Base-by-base conservation (phyloP, 2,888 invertebrate species). In the Troglohyphantes excavatus region DNA sequence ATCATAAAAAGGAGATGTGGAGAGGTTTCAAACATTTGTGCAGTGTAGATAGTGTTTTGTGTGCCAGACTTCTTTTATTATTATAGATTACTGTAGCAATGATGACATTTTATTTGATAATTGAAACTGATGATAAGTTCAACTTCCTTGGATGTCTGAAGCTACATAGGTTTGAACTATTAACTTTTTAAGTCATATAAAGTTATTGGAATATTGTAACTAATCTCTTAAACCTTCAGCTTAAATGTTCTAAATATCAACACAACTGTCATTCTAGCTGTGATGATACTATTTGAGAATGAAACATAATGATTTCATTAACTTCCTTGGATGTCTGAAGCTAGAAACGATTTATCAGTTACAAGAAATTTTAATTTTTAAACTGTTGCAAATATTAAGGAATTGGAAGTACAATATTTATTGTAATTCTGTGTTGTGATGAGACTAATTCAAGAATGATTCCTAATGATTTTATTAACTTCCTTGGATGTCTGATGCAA, bases 121-220 rank as follows among this genome's bases (percentile, higher is more conserved):
- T 68, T 29, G 33, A 6, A 39, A 2, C 6, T 19, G 39, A 75
- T 85, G 84, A 85, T 85, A 33, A 7, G 43, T 43, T 68, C 17
- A 93, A 92, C 92, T 91, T 93, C 93, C 93, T 93, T 93, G 93
- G 93, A 93, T 93, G 93, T 93, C 93, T 93, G 93, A 93, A 23
- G 68, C 53, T 7, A 2, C 7, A 26, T 33, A 33, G 3, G 9
- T 3, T 9, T 33, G 3, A 33, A 6, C 9, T 33, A 33, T 33
- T 33, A 33, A 6, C 3, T 33, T 6, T 33, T 33, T 33, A 6
- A n/a, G n/a, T 26, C 26, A 17, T 2, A n/a, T 23, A 26, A 75
- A 29, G 59, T 26, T 33, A 26, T 61, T n/a, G n/a, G n/a, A n/a
- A n/a, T n/a, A n/a, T n/a, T n/a, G n/a, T n/a, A n/a, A n/a, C n/a